Conservation (phyloP, 2,113 vertebrate species). For the Plestiodon gilberti region DNA sequence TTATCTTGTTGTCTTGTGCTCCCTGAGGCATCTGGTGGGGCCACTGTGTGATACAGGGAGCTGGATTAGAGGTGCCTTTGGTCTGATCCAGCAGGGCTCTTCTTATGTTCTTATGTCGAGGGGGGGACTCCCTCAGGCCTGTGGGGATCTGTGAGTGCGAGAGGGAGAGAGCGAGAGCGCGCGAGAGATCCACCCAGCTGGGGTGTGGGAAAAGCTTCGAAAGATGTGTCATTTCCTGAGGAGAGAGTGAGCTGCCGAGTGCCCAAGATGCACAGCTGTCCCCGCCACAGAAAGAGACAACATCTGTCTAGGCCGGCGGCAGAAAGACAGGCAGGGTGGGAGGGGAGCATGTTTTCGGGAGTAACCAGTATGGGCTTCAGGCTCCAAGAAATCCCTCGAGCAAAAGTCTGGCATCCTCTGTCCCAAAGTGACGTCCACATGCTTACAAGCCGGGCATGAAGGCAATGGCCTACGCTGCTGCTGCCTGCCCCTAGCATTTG, state of each 20-base stretch:
- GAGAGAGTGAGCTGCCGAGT: neutral
- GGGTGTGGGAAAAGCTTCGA: neutral
- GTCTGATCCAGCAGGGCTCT: no score
- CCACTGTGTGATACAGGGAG: no score
- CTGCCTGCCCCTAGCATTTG: no score
- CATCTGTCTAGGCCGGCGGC: neutral
- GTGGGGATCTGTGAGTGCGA: neutral
- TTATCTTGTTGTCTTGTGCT: no score
- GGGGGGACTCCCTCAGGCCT: neutral
- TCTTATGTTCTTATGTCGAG: no score
- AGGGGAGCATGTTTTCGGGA: neutral
- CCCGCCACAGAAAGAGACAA: conserved; percentile 2
- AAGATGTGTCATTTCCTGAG: conserved; percentile 30
- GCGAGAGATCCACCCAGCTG: neutral
- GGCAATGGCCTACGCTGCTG: no score
- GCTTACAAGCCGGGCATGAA: no score
- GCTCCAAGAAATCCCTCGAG: neutral
- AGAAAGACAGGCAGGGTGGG: neutral
- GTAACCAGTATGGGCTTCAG: neutral
- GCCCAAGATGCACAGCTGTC: neutral
- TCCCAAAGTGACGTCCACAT: neutral
- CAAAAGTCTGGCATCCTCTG: neutral
- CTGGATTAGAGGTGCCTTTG: no score
- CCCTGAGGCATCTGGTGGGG: no score
- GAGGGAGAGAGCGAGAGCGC: neutral